These are phyloP conservation scores for Falco concolor DNA, from an alignment of 2,797 vertebrate genomes.

Conservation along the genomic window DNA sequence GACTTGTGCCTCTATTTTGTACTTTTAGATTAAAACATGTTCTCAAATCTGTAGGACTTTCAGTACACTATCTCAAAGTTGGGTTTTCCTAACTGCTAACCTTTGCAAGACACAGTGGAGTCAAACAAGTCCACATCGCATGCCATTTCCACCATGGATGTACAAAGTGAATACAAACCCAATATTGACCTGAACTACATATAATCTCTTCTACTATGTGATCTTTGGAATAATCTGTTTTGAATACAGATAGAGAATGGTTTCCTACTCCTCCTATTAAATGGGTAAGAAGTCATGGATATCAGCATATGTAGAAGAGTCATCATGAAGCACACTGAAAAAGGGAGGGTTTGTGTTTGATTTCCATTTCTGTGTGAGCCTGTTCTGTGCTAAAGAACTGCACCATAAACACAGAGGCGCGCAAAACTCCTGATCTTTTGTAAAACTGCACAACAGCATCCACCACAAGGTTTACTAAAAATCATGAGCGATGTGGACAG, in stretches of 20 bases:
- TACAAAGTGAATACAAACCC: background rate
- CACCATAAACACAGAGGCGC: background rate
- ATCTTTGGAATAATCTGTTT: background rate
- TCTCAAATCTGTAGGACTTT: background rate
- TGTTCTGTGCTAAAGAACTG: background rate
- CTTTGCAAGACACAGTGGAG: background rate
- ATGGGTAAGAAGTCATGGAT: background rate
- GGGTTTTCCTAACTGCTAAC: background rate
- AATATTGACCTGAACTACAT: background rate
- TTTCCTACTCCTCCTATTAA: background rate
- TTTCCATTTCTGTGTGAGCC: background rate
- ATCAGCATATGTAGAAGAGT: background rate
- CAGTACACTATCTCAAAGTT: background rate
- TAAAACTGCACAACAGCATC: background rate
- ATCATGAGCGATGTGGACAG: background rate
- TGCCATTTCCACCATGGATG: no score
- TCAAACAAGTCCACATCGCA: background rate
- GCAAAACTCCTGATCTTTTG: background rate
- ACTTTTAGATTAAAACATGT: background rate
- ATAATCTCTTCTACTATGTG: background rate
- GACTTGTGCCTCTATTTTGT: background rate
- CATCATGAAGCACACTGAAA: background rate
- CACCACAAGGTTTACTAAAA: background rate
- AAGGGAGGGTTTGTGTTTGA: background rate
- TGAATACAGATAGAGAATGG: background rate